Evolutionary conservation across 2,113 vertebrate species (phyloP), one percentile per base, ranked within the genome.

Genomic region (Callipepla squamata): DNA sequence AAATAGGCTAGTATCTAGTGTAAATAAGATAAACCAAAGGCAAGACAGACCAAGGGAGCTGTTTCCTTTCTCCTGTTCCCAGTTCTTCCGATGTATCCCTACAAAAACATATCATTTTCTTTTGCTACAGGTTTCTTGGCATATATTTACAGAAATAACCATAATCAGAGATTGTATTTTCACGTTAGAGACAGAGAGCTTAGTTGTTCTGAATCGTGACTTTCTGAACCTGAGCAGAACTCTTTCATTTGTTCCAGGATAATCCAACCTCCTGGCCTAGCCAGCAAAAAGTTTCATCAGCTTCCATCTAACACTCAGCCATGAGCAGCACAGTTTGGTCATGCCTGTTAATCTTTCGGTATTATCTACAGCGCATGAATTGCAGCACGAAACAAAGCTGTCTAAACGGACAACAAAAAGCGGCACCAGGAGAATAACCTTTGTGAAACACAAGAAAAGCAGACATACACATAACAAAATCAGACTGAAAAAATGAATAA

Each of bases 371-470:
- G 80, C 45, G 25, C 72, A 77, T 79, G 80, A 94, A 93, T 51
- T 92, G 89, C 63, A 77, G 78, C 84, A 89, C 38, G 47, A 95
- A 93, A 95, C 91, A 94, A 96, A 91, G 77, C 89, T 89, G 78
- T 80, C 91, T 82, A 63, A 91, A 85, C 0, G 7, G 72, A 92
- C 70, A 87, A 93, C 80, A 92, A 92, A 92, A 95, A 95, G 81
- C 81, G 89, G 75, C 58, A 84, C n/a, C 42, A 93, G 91, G 50
- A 94, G 66, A 89, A 66, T 55, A 93, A 94, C 55, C 58, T 80
- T 69, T 87, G 63, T 72, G 84, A 91, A 89, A 59, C 34, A 89
- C 26, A 66, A 62, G 34, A 95, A 81, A 58, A 90, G 80, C 80
- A 92, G 84, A 94, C 91, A 87, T 11, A 87, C 32, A 94, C 36